phyloP scores from a whole-genome alignment of 2,797 vertebrate species.

The Xenops minutus region DNA sequence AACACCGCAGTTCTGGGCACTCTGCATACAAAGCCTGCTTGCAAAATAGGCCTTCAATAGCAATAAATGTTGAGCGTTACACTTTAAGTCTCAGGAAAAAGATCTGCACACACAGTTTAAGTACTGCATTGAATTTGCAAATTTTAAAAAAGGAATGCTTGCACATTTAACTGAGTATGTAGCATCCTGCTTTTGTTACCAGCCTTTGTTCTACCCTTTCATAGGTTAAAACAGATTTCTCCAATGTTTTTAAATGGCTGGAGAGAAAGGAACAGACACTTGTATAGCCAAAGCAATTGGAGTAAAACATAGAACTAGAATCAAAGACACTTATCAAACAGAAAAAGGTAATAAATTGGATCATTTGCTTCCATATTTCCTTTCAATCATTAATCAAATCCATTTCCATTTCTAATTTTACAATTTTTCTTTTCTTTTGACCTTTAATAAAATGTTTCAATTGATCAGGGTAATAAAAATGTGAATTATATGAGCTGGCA shows the following conservation, averaged over 20 bases:
- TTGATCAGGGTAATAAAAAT: slow-evolving; percentile 68
- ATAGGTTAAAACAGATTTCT: neutral
- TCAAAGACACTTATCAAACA: slow-evolving; percentile 35
- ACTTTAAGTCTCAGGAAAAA: neutral
- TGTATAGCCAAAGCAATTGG: neutral
- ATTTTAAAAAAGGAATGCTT: neutral
- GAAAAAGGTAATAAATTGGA: slow-evolving; percentile 54
- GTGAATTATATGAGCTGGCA: slow-evolving; percentile 64
- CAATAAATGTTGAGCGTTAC: neutral
- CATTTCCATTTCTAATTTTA: slow-evolving; percentile 69
- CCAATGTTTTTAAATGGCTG: neutral
- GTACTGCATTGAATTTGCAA: neutral
- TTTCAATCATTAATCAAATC: slow-evolving; percentile 61
- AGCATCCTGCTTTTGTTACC: fast-evolving
- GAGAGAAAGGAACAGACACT: neutral
- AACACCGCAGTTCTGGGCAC: neutral
- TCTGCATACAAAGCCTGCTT: neutral
- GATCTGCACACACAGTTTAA: neutral
- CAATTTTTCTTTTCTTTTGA: slow-evolving; percentile 69
- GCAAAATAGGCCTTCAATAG: neutral
- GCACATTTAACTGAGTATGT: neutral
- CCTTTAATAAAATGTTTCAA: slow-evolving; percentile 70
- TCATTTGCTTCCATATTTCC: slow-evolving; percentile 60
- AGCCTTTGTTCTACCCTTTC: neutral
- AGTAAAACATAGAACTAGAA: neutral